phyloP scores from a whole-genome alignment of 1,140 invertebrate species.

The Phenacoccus solenopsis region DNA sequence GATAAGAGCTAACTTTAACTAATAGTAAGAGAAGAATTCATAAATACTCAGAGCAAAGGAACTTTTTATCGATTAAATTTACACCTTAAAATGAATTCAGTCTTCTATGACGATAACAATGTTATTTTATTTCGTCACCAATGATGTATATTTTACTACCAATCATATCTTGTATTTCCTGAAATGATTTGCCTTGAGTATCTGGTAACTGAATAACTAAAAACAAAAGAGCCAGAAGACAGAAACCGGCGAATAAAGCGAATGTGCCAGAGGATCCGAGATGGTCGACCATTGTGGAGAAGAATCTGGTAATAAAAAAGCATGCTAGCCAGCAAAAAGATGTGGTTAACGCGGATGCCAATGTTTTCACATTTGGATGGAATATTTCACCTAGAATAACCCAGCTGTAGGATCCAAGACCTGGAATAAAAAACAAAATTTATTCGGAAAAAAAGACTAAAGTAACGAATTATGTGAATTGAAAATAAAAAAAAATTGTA shows the following conservation, averaged over 20 bases:
- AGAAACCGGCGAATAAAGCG: slow-evolving; percentile 62
- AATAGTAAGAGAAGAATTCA: too few species aligned
- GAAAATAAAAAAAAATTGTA: too few species aligned
- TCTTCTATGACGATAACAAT: neutral
- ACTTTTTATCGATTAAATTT: too few species aligned
- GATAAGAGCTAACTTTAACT: too few species aligned
- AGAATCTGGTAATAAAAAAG: slow-evolving; percentile 67
- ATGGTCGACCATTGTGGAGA: slow-evolving; percentile 40
- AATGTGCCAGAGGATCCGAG: slow-evolving; percentile 58
- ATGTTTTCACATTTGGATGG: slow-evolving; percentile 56
- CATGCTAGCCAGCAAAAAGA: slow-evolving; percentile 63
- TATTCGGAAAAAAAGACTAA: too few species aligned
- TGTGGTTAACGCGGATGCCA: slow-evolving; percentile 59
- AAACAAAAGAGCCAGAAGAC: slow-evolving; percentile 48
- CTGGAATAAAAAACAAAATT: slow-evolving; percentile 35
- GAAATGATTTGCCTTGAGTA: slow-evolving; percentile 63
- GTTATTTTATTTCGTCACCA: neutral
- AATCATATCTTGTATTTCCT: slow-evolving; percentile 58
- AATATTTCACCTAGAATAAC: slow-evolving; percentile 74
- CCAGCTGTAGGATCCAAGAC: slow-evolving; percentile 74
- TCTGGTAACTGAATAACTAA: slow-evolving; percentile 57
- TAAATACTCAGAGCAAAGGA: too few species aligned
- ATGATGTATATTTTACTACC: slow-evolving; percentile 33
- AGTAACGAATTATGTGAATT: too few species aligned
- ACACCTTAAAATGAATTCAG: neutral